Conservation (phyloP, 2,113 vertebrate genomes). For the Lasiurus cinereus region DNA sequence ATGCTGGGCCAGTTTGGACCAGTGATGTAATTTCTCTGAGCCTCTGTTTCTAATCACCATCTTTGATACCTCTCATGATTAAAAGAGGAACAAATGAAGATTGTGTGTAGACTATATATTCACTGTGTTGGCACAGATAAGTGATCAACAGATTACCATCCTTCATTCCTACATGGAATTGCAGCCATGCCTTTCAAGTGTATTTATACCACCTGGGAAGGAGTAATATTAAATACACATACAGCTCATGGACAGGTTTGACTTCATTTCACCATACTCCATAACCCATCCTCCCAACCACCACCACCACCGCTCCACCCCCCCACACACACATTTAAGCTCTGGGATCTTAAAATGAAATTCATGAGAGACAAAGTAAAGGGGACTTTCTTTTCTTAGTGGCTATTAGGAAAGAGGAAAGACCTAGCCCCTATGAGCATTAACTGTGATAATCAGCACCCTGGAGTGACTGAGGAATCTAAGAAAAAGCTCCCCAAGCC, state of each 20-base stretch:
- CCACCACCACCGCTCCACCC: background rate
- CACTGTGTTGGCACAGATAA: background rate
- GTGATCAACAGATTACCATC: background rate
- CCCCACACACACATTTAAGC: background rate
- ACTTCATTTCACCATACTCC: background rate
- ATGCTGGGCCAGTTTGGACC: background rate
- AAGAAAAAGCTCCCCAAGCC: background rate
- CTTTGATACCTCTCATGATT: background rate
- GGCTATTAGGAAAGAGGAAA: slow-evolving; percentile 27
- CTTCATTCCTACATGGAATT: background rate
- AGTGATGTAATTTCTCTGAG: background rate
- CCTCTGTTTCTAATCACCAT: background rate
- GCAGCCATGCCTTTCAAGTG: background rate
- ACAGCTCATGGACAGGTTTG: background rate
- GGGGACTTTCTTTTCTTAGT: slow-evolving; percentile 27
- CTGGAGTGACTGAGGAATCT: background rate
- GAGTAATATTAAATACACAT: background rate
- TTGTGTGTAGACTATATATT: background rate
- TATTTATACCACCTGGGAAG: background rate
- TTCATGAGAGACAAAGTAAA: background rate
- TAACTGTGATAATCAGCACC: slow-evolving; percentile 32
- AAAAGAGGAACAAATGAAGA: background rate
- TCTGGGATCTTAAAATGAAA: background rate
- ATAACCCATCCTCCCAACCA: too few species aligned
- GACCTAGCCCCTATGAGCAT: background rate